Base-by-base conservation (phyloP, 2,797 vertebrate genomes). In the Phoeniculus purpureus region DNA sequence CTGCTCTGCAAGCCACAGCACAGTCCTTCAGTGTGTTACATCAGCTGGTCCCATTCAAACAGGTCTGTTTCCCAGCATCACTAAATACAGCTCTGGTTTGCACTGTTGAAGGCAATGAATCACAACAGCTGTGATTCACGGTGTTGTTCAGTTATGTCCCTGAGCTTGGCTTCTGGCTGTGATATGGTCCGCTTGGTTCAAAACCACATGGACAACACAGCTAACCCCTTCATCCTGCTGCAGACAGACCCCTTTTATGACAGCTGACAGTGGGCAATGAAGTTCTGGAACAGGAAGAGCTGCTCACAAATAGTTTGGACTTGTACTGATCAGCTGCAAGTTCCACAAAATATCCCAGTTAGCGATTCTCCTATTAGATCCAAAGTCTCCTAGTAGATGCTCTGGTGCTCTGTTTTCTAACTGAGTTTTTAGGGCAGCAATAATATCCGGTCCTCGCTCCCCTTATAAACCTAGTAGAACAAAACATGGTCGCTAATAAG, bases 91-190 rank as follows among this genome's bases (percentile, higher is more conserved):
- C 51, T 75, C 80, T 54, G 31, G 18, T 68, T 79, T 70, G 40
- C 31, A 10, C 22, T 70, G 66, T 34, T 66, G 87, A 85, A 81
- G 60, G 74, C 32, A 81, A 32, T 84, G 90, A 88, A 81, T 85
- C 80, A 88, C 52, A 83, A 37, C 87, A 83, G 3, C 56, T 86
- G 47, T 91, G 82, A 83, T 59, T 87, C 82, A 86, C 15, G 23
- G 22, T 59, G 58, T n/a, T 81, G 37, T 15, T 83, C 81, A 75
- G 62, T 75, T 87, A 72, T 34, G 32, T 7, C 80, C 59, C 50
- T 66, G 77, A 93, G 60, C 26, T 66, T 78, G 48, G n/a, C 80
- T 87, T 68, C 9, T 2, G 55, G 75, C 43, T 68, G 43, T 51
- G 32, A 45, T 68, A 61, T 7, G 3, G n/a, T 73, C 40, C 3